phyloP scores from a whole-genome alignment of 2,113 vertebrate species.

The Ammodytes dubius region DNA sequence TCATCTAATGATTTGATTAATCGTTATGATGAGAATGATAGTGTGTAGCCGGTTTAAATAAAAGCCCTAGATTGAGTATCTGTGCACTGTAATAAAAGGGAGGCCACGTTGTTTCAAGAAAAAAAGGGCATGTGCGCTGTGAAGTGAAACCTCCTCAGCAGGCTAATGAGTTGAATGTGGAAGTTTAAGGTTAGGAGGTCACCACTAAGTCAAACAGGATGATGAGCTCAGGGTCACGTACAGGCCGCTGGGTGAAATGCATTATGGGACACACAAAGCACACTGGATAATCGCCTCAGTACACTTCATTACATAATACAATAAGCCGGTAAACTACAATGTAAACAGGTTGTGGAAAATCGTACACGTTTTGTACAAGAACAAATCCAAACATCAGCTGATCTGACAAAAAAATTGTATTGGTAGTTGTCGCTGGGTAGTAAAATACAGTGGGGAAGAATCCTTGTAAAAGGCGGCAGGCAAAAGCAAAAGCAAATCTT shows the following conservation, averaged over 20 bases:
- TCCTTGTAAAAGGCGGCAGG: slow-evolving; percentile 19
- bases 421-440: slow-evolving; percentile 22
- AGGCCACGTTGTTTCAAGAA: not conserved
- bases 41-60: not conserved
- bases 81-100: not conserved
- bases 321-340: slow-evolving; percentile 58
- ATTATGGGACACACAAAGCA: slow-evolving; percentile 60
- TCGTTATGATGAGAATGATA: not conserved
- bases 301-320: slow-evolving; percentile 71
- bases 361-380: slow-evolving; percentile 24
- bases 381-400: slow-evolving; percentile 64
- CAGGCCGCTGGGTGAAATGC: slow-evolving; percentile 42
- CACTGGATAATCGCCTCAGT: slow-evolving; percentile 58
- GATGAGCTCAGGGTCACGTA: slow-evolving; percentile 42
- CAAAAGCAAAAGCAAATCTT: slow-evolving; percentile 59
- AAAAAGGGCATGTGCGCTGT: not conserved
- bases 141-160: slow-evolving; percentile 7
- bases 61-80: not conserved
- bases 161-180: slow-evolving; percentile 51
- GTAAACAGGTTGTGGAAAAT: slow-evolving; percentile 51
- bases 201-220: slow-evolving; percentile 54
- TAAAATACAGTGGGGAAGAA: slow-evolving; percentile 26
- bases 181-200: slow-evolving; percentile 51
- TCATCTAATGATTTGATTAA: not conserved
- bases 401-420: slow-evolving; percentile 38